These are phyloP conservation scores for Albula goreensis DNA, from an alignment of 2,113 vertebrate species.

Conservation along the genomic window DNA sequence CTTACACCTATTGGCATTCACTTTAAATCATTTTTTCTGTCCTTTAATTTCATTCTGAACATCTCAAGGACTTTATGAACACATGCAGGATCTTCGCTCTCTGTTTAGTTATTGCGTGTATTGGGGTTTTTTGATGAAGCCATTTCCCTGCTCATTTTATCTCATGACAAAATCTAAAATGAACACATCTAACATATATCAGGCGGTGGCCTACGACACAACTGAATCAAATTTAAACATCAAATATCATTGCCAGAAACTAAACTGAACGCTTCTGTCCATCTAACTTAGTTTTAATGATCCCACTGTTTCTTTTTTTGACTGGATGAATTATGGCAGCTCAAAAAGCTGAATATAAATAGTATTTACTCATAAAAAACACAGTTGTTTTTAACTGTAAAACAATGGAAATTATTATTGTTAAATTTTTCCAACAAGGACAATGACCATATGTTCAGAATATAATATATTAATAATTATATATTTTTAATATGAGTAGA, in stretches of 20 bases:
- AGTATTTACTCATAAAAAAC: background rate
- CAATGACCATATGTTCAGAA: background rate
- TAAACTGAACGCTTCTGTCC: background rate
- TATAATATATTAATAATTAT: background rate
- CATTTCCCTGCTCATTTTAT: constrained; percentile 11
- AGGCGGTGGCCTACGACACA: background rate
- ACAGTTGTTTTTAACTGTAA: too few species aligned
- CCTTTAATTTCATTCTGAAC: constrained; percentile 13
- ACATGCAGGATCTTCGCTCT: background rate
- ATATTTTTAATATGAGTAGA: too few species aligned
- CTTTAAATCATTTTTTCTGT: constrained; percentile 32
- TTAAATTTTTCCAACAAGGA: background rate
- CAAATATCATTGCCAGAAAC: background rate
- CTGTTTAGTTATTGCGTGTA: background rate
- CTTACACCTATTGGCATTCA: constrained; percentile 42
- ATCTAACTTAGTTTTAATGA: background rate
- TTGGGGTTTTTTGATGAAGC: background rate
- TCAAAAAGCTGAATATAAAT: background rate
- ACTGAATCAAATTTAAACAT: background rate
- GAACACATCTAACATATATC: background rate
- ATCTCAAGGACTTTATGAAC: constrained; percentile 18
- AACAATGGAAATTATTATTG: background rate
- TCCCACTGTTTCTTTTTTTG: background rate
- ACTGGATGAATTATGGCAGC: background rate
- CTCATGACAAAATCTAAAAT: background rate